phyloP scores from a whole-genome alignment of 2,113 vertebrate genomes.

The Esox niger region DNA sequence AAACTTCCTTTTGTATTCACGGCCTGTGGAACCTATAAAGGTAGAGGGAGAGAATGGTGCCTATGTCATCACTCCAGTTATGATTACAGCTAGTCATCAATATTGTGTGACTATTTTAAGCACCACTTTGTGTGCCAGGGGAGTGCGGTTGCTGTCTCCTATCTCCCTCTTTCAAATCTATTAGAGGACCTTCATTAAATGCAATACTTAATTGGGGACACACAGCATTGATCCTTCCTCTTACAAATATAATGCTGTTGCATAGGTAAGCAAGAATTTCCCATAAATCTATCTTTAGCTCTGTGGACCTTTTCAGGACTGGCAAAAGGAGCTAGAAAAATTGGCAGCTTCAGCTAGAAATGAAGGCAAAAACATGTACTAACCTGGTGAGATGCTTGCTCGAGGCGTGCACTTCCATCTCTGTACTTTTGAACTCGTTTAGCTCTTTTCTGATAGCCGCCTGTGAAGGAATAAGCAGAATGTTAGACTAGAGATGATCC shows the following conservation, averaged over 20 bases:
- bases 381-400: slow-evolving; percentile 99
- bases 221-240: slow-evolving; percentile 41
- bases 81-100: slow-evolving; percentile 47
- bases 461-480: slow-evolving; percentile 59
- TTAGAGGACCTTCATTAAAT: slow-evolving; percentile 11
- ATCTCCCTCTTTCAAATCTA: slow-evolving; percentile 44
- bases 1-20: slow-evolving; percentile 80
- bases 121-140: background rate
- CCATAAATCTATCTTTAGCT: slow-evolving; percentile 63
- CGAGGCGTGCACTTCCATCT: slow-evolving; percentile 98
- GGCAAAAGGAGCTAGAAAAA: slow-evolving; percentile 60
- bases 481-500: slow-evolving; percentile 32
- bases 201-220: slow-evolving; percentile 48
- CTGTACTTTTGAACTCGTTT: slow-evolving; percentile 99
- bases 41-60: slow-evolving; percentile 18
- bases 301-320: slow-evolving; percentile 3
- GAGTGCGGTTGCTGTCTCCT: slow-evolving; percentile 14
- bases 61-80: slow-evolving; percentile 33
- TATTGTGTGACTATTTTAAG: slow-evolving; percentile 53
- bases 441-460: slow-evolving; percentile 97
- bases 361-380: slow-evolving; percentile 53
- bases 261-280: slow-evolving; percentile 30
- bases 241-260: slow-evolving; percentile 16
- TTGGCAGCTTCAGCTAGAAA: slow-evolving; percentile 54
- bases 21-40: slow-evolving; percentile 93